Base-by-base conservation (phyloP, 2,888 invertebrate species). In the Agrotis exclamationis region DNA sequence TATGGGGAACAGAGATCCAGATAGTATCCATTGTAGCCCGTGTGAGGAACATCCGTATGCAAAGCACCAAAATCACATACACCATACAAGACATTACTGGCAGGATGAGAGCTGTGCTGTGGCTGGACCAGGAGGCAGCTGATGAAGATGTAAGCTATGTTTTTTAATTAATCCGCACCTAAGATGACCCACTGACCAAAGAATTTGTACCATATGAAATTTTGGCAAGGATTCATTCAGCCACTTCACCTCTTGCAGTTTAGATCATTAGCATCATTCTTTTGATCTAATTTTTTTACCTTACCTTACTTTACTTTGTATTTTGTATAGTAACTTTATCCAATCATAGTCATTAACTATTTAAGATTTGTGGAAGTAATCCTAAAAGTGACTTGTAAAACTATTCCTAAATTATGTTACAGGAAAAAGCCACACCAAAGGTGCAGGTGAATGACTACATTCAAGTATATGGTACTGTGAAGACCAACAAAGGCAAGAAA, bases 51-150 rank as follows among this genome's bases (percentile, higher is more conserved):
- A 96, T 96, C 51, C 88, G 93, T 56, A 90, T 96, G 85, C 96
- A 96, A 76, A 96, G 96, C 82, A 95, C 95, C 2, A 96, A 96
- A 88, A 96, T 96, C 28, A 96, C 95, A 53, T 96, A 96, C 71
- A 96, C 95, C 54, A 93, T 96, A 78, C 96, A 96, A 86, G 96
- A 96, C 80, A 96, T 96, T 33, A 96, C 96, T 2, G 96, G 96
- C 0, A 91, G 95, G 74, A 96, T 96, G 96, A 89, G 92, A 81
- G 96, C 96, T 66, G 95, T 96, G 22, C 85, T 96, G 24, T 96
- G 96, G 96, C 82, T 96, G 63, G 96, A 96, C 79, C 95, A 95
- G 81, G 96, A 96, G 71, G 90, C 94, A 39, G 94, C 95, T 92
- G 95, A 95, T 86, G 96, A 96, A 86, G 96, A 96, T 90, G 96